Base-by-base conservation (phyloP, 30 jellyfish, hydroid and myxozoan genomes). In the Cassiopea andromeda region DNA sequence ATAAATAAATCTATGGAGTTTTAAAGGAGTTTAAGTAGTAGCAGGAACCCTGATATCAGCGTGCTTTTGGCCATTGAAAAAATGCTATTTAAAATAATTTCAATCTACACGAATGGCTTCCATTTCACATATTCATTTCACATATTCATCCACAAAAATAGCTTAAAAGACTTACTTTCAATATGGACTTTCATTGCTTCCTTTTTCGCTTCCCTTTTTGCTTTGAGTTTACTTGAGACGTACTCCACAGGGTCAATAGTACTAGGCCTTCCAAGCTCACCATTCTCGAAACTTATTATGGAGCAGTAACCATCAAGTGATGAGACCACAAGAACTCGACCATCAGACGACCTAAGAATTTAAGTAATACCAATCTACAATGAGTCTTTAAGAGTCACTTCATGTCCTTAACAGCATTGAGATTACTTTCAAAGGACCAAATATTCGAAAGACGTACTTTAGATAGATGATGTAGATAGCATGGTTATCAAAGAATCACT, bases 291-390 rank as follows among this genome's bases (percentile, higher is more conserved):
- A 60, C 87, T 87, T 14, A 95, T 73, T 59, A 95, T 70, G 12
- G 99, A 95, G 74, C 99, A 95, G 82, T 95, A 95, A 16, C 99
- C 99, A 81, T 95, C 99, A 46, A 87, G 87, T 18, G 99, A 95
- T 17, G 99, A 95, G 3, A 95, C 91, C 17, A 95, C 99, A 54
- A 95, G 80, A 5, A 91, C 46, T 9, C 93, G 81, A 38, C 99
- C 99, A 78, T 95, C 99, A 0, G 99, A 95, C 58, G 99, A 95
- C 98, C 98, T 94, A 15, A 77, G 48, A 17, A 1, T 13, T 71
- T 15, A 44, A 66, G 9, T 15, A 13, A 80, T 6, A 27, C 8
- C 44, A 48, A n/a, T 50, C 15, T 15, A 6, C 44, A 8, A 48
- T n/a, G n/a, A n/a, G n/a, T n/a, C n/a, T n/a, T n/a, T n/a, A n/a